These are phyloP conservation scores for Austrolebias charrua DNA, from an alignment of 2,797 vertebrate genomes.

Conservation along the genomic window DNA sequence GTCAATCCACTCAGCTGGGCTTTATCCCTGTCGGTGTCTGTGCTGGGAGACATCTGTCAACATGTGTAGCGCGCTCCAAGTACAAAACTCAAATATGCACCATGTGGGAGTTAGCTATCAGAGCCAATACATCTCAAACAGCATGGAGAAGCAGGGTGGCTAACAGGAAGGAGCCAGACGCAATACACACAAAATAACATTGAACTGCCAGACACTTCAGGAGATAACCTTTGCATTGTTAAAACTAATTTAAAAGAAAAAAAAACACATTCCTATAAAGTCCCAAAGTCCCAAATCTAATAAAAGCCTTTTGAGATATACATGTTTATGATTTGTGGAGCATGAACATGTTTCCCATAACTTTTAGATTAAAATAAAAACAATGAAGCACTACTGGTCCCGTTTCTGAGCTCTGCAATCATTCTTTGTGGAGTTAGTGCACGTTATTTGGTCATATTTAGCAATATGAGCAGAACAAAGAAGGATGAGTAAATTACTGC, in stretches of 20 bases:
- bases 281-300: constrained; percentile 13
- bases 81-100: constrained; percentile 62
- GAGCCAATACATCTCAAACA: constrained; percentile 59
- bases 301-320: neutral
- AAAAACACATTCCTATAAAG: constrained; percentile 3
- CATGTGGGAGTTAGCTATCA: constrained; percentile 64
- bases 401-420: neutral
- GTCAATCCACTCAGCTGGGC: constrained; percentile 62
- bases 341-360: constrained; percentile 16
- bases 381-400: constrained; percentile 15
- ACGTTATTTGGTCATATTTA: constrained; percentile 46
- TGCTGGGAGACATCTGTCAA: constrained; percentile 77
- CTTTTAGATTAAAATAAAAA: constrained; percentile 34
- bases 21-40: constrained; percentile 60
- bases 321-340: constrained; percentile 10
- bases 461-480: constrained; percentile 32
- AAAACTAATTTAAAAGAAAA: neutral
- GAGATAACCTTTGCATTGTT: constrained; percentile 2
- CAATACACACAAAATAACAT: neutral
- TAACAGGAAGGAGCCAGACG: neutral
- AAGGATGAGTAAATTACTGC: constrained; percentile 31
- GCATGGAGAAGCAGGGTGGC: constrained; percentile 19
- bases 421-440: constrained; percentile 40
- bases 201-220: neutral
- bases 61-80: constrained; percentile 63